Evolutionary conservation across 2,113 vertebrate species (phyloP).

Genomic region (Neoarius graeffei): DNA sequence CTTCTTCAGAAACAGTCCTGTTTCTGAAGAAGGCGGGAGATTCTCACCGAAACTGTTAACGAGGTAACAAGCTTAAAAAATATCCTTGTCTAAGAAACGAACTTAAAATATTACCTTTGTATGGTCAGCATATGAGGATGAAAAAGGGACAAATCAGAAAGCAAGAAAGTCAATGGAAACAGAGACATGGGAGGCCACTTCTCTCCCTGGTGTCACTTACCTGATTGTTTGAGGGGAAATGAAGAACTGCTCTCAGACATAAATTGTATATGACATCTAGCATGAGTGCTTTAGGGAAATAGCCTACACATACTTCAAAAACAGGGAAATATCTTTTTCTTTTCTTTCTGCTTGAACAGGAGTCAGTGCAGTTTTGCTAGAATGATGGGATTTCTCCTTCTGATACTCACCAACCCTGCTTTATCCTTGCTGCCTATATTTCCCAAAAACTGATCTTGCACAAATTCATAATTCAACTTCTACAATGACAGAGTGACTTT

Average conservation of each 20-base stretch:
- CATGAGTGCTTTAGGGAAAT: constrained; percentile 40
- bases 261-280: constrained; percentile 38
- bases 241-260: constrained; percentile 21
- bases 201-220: constrained; percentile 23
- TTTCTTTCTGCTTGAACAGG: not conserved
- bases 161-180: not conserved
- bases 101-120: not conserved
- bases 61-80: no score
- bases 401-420: not conserved
- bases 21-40: no score
- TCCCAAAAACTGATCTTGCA: not conserved
- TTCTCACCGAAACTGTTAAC: no score
- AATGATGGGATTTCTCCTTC: constrained; percentile 60
- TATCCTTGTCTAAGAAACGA: no score
- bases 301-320: constrained; percentile 45
- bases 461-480: not conserved
- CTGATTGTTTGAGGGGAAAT: constrained; percentile 43
- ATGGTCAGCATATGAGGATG: constrained; percentile 1
- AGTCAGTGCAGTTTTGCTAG: constrained; percentile 35
- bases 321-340: constrained; percentile 19
- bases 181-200: constrained; percentile 41
- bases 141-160: constrained; percentile 8
- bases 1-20: no score
- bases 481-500: not conserved
- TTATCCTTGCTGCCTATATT: not conserved